Evolutionary conservation across 2,888 invertebrate species (phyloP).

Genomic region (Drosophila niveifrons): DNA sequence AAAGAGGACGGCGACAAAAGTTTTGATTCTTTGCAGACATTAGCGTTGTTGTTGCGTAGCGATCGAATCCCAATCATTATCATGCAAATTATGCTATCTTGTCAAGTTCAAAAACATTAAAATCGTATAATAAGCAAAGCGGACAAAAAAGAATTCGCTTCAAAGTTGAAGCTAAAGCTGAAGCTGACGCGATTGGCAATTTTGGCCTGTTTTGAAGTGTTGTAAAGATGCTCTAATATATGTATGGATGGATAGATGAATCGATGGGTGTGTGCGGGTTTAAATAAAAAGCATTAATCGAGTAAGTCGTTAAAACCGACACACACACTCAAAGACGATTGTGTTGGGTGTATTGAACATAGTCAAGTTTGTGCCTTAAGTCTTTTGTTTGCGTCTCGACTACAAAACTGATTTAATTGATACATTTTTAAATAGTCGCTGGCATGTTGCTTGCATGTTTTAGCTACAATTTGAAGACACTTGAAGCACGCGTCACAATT

Average conservation of each 20-base stretch:
- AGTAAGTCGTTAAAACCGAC: slow-evolving; percentile 59
- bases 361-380: slow-evolving; percentile 70
- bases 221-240: slow-evolving; percentile 41
- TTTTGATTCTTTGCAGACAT: slow-evolving; percentile 54
- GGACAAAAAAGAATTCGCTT: slow-evolving; percentile 37
- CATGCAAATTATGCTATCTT: slow-evolving; percentile 71
- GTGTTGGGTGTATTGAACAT: slow-evolving; percentile 4
- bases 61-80: slow-evolving; percentile 56
- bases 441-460: slow-evolving; percentile 2
- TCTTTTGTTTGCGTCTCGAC: slow-evolving; percentile 71
- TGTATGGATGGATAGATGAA: slow-evolving; percentile 7
- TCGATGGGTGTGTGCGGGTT: slow-evolving; percentile 14
- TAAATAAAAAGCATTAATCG: slow-evolving; percentile 63
- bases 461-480: not conserved
- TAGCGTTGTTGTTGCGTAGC: slow-evolving; percentile 5
- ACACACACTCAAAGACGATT: slow-evolving; percentile 4
- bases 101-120: slow-evolving; percentile 78
- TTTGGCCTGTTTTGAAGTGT: slow-evolving; percentile 30
- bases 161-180: slow-evolving; percentile 5
- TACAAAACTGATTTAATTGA: slow-evolving; percentile 47
- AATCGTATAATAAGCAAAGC: slow-evolving; percentile 59
- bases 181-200: slow-evolving; percentile 19
- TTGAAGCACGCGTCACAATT: slow-evolving; percentile 45
- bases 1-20: slow-evolving; percentile 5
- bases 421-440: slow-evolving; percentile 11